phyloP scores from a whole-genome alignment of 2,797 vertebrate genomes.

The Phalloptychus januarius region DNA sequence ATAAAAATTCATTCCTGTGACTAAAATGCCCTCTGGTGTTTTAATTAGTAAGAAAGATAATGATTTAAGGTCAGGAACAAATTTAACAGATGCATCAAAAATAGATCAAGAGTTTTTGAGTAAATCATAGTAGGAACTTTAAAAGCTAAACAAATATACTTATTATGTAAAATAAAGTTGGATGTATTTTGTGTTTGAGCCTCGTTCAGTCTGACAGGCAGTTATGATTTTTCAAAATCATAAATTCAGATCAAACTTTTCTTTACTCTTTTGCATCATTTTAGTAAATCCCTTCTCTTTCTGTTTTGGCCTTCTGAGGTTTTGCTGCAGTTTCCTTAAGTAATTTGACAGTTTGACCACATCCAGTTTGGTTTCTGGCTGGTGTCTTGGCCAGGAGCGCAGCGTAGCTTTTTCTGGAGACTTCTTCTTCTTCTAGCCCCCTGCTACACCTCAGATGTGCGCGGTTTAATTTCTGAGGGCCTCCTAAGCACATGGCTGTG shows the following conservation, averaged over 20 bases:
- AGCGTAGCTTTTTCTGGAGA: conserved; percentile 79
- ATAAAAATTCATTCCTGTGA: background rate
- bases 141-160: too few relatives aligned
- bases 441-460: conserved; percentile 78
- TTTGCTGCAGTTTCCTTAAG: conserved; percentile 82
- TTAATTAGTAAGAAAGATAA: background rate
- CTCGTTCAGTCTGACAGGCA: background rate
- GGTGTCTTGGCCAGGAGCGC: conserved; percentile 73
- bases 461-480: conserved; percentile 75
- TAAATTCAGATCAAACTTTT: conserved; percentile 34
- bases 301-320: conserved; percentile 73
- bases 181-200: background rate
- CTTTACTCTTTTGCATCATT: conserved; percentile 58
- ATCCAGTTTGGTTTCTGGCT: conserved; percentile 84
- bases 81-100: background rate
- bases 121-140: background rate
- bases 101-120: background rate
- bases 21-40: background rate
- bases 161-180: background rate
- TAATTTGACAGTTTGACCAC: conserved; percentile 87
- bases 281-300: conserved; percentile 33
- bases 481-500: conserved; percentile 78
- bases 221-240: background rate
- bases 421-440: conserved; percentile 74
- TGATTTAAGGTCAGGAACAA: background rate